phyloP scores from a whole-genome alignment of 2,888 invertebrate genomes.

The Gastracanthus pulcherrimus region DNA sequence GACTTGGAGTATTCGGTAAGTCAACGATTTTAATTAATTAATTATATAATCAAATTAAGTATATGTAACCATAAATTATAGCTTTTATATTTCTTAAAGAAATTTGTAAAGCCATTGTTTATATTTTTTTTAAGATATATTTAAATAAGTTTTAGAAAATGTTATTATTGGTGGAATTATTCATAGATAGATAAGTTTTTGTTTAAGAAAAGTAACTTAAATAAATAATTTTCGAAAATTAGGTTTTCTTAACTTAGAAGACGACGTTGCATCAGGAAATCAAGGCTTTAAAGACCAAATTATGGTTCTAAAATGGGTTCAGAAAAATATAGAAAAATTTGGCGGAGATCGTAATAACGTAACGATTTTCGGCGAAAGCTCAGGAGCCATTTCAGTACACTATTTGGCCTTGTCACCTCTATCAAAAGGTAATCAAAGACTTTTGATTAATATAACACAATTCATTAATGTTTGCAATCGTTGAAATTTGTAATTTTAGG shows the following conservation, averaged over 20 bases:
- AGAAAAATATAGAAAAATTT: slow-evolving; percentile 70
- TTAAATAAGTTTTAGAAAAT: too few relatives aligned
- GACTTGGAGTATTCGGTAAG: slow-evolving; percentile 61
- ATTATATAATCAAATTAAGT: too few relatives aligned
- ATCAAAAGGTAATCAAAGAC: slow-evolving; percentile 70
- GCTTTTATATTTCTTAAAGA: too few relatives aligned
- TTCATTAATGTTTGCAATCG: too few relatives aligned
- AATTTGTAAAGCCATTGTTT: too few relatives aligned
- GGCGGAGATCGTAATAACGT: slow-evolving; percentile 70
- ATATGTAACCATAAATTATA: too few relatives aligned
- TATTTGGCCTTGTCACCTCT: slow-evolving; percentile 71
- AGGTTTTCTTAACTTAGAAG: slow-evolving; percentile 72
- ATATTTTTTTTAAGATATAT: too few relatives aligned
- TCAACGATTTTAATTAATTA: background rate
- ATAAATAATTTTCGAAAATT: too few relatives aligned
- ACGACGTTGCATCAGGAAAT: slow-evolving; percentile 70
- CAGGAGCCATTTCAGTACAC: slow-evolving; percentile 68
- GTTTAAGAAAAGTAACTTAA: too few relatives aligned
- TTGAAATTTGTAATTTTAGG: slow-evolving; percentile 59
- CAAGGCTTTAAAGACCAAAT: slow-evolving; percentile 72
- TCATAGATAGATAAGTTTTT: too few relatives aligned
- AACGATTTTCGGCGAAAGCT: slow-evolving; percentile 70
- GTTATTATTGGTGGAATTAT: too few relatives aligned
- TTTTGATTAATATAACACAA: too few relatives aligned
- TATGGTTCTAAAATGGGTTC: slow-evolving; percentile 71